These are phyloP conservation scores for Oncorhynchus gorbuscha DNA, from an alignment of 2,113 vertebrate species.

Conservation along the genomic window DNA sequence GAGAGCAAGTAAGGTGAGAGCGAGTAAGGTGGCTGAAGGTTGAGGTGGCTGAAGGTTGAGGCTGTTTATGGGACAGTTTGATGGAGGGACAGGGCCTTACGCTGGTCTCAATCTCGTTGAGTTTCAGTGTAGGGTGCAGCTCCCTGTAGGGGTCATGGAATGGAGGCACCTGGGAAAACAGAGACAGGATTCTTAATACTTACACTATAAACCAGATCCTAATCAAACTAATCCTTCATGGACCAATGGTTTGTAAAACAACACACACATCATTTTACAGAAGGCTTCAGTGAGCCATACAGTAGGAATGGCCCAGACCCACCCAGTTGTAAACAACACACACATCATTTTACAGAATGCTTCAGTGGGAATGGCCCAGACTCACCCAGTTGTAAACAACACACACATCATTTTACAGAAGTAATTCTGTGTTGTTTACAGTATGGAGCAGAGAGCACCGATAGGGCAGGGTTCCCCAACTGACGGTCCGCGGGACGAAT, in stretches of 20 bases:
- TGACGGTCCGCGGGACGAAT: too few relatives aligned
- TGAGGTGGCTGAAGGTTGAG: not conserved
- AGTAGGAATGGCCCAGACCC: not conserved
- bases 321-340: not conserved
- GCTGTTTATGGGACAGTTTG: not conserved
- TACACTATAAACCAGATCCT: not conserved
- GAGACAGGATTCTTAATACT: conserved; percentile 5
- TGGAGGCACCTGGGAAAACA: conserved; percentile 81
- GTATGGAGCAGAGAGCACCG: not conserved
- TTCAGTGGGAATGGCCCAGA: too few relatives aligned
- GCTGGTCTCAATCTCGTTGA: conserved; percentile 92
- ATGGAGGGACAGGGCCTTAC: conserved; percentile 73
- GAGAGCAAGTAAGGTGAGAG: not conserved
- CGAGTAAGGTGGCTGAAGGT: not conserved
- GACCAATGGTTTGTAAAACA: not conserved
- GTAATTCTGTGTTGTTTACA: not conserved
- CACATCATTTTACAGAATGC: too few relatives aligned
- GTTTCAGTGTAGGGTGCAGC: conserved; percentile 83
- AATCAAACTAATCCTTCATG: not conserved
- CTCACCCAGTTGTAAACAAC: too few relatives aligned
- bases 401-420: too few relatives aligned
- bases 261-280: too few relatives aligned
- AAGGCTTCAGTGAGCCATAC: too few relatives aligned
- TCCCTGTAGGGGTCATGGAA: conserved; percentile 88
- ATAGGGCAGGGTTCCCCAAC: too few relatives aligned